Evolutionary conservation across 1,140 invertebrate genomes (phyloP).

Genomic region (Gonatopus flavifemur): DNA sequence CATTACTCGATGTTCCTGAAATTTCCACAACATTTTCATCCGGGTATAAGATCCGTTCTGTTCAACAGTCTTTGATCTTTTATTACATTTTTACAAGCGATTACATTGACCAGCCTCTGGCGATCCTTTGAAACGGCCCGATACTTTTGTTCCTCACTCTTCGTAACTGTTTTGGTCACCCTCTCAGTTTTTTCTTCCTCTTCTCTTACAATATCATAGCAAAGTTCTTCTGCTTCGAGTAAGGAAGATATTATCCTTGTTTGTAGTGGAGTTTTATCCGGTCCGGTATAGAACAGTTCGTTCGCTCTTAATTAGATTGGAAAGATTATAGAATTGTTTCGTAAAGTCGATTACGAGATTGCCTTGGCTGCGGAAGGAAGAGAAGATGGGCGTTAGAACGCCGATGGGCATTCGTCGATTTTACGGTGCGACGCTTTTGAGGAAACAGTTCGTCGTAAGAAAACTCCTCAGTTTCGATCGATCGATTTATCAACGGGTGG

Average conservation of each 20-base stretch:
- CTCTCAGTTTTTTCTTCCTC: constrained; percentile 5
- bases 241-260: constrained; percentile 51
- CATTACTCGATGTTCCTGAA: not conserved
- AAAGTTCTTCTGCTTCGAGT: constrained; percentile 34
- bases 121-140: constrained; percentile 32
- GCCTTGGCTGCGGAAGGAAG: constrained; percentile 14
- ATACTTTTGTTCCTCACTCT: constrained; percentile 27
- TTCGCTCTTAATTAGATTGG: constrained; percentile 51
- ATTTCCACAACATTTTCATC: too few relatives aligned
- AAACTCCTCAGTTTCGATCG: too few relatives aligned
- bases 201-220: constrained; percentile 26
- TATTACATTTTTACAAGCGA: constrained; percentile 55
- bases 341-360: constrained; percentile 51
- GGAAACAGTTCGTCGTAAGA: too few relatives aligned
- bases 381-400: constrained; percentile 7
- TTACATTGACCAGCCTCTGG: constrained; percentile 49
- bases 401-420: not conserved
- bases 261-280: constrained; percentile 46
- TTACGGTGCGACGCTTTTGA: too few relatives aligned
- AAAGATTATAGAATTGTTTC: constrained; percentile 56
- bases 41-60: constrained; percentile 38
- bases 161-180: constrained; percentile 15
- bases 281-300: constrained; percentile 32
- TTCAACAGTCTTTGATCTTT: constrained; percentile 45
- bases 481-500: too few relatives aligned